These are phyloP conservation scores for Scleropages formosus DNA, from an alignment of 2,797 vertebrate species.

Conservation along the genomic window DNA sequence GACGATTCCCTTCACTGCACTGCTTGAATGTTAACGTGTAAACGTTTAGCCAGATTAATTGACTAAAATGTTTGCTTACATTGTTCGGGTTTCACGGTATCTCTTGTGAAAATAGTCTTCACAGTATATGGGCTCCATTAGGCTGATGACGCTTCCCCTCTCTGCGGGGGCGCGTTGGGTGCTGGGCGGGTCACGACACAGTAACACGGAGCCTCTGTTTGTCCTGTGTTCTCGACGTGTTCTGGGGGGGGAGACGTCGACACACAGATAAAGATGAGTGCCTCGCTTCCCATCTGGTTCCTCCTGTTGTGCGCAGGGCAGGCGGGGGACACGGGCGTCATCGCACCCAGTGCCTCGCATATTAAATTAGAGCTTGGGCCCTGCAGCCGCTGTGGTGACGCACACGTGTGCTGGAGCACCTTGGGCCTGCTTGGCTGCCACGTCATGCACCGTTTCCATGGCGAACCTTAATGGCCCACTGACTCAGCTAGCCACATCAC, in stretches of 20 bases:
- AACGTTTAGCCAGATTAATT: no score
- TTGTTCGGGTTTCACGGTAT: no score
- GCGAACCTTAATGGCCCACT: not conserved
- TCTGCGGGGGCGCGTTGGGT: no score
- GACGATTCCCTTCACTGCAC: no score
- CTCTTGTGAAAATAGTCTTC: no score
- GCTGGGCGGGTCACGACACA: no score
- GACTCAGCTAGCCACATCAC: conserved; percentile 10
- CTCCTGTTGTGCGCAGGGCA: not conserved
- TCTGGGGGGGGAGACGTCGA: not conserved
- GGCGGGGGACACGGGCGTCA: not conserved
- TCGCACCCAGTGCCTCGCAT: not conserved
- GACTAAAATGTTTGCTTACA: no score
- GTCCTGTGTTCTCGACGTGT: not conserved
- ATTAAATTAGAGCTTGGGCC: not conserved
- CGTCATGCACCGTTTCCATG: conserved; percentile 25
- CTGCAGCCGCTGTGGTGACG: conserved; percentile 13
- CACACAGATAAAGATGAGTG: no score
- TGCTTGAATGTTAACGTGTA: no score
- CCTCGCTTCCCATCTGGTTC: not conserved
- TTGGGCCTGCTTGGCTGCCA: not conserved
- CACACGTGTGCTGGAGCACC: not conserved
- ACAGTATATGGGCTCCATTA: no score
- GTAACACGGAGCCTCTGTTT: not conserved
- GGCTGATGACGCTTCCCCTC: no score